Percentiles rank a stretch among this genome's conserved stretches.
phyloP scores from a whole-genome alignment of 1,140 invertebrate genomes.

The Hylyphantes graminicola region DNA sequence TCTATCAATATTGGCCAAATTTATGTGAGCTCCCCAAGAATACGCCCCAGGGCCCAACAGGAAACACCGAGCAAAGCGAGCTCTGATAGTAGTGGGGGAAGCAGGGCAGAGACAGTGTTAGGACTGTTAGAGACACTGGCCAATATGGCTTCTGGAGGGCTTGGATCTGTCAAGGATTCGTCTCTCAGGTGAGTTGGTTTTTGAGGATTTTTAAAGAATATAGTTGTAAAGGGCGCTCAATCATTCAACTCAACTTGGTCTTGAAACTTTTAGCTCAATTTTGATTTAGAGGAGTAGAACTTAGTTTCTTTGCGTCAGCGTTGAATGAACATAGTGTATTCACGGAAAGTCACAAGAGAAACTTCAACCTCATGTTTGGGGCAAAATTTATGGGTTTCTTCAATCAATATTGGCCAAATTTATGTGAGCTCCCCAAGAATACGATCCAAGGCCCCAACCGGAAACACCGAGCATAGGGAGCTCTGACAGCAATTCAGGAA shows the following conservation, averaged over 20 bases:
- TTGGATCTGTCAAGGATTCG: slow-evolving; percentile 28
- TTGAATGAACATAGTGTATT: too few relatives aligned
- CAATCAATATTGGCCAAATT: too few relatives aligned
- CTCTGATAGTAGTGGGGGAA: background rate
- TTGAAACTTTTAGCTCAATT: too few relatives aligned
- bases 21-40: background rate
- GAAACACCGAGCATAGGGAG: background rate
- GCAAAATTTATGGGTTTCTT: too few relatives aligned
- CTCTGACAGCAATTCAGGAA: background rate
- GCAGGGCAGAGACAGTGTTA: slow-evolving; percentile 33
- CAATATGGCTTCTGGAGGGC: slow-evolving; percentile 36
- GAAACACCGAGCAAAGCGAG: background rate
- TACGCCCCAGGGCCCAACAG: slow-evolving; percentile 1
- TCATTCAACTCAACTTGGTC: too few relatives aligned
- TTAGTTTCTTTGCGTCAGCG: too few relatives aligned
- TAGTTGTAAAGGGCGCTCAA: too few relatives aligned
- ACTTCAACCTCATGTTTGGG: too few relatives aligned
- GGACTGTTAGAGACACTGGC: slow-evolving; percentile 32
- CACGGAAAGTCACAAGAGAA: too few relatives aligned
- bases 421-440: background rate
- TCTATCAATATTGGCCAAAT: too few relatives aligned
- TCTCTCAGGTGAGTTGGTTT: slow-evolving; percentile 23
- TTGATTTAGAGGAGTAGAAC: too few relatives aligned
- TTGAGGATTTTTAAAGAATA: too few relatives aligned
- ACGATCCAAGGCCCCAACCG: background rate